These are phyloP conservation scores for Ammodytes dubius DNA, from an alignment of 2,113 vertebrate species.

Conservation along the genomic window DNA sequence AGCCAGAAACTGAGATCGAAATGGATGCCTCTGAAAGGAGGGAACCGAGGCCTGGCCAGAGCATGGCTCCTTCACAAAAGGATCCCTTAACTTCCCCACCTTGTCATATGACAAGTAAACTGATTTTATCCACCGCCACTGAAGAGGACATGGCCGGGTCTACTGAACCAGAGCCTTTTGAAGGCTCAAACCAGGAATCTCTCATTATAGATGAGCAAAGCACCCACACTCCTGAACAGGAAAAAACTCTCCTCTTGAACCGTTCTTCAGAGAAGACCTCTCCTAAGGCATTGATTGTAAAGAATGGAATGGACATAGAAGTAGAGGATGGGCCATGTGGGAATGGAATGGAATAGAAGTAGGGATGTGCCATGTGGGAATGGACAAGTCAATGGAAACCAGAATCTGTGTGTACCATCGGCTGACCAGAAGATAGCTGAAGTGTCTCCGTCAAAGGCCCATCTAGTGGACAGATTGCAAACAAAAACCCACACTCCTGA, in stretches of 20 bases:
- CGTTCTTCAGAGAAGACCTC: background rate
- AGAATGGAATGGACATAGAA: background rate
- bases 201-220: background rate
- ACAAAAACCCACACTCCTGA: too few relatives aligned
- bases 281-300: background rate
- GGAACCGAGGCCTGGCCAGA: background rate
- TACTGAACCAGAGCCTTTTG: slow-evolving; percentile 64
- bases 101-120: too few relatives aligned
- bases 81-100: background rate
- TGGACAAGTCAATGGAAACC: background rate
- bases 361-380: too few relatives aligned
- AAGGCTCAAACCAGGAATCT: slow-evolving; percentile 58
- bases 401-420: background rate
- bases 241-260: background rate
- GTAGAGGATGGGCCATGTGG: background rate
- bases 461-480: slow-evolving; percentile 56
- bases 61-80: background rate
- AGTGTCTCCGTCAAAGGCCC: slow-evolving; percentile 32
- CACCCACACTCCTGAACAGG: background rate
- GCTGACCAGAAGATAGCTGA: background rate
- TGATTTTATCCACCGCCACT: background rate
- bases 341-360: too few relatives aligned
- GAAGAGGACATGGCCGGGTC: slow-evolving; percentile 36
- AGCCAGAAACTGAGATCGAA: background rate
- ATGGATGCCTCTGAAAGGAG: background rate